phyloP scores from a whole-genome alignment of 1,140 invertebrate genomes.

The Sinonovacula constricta region DNA sequence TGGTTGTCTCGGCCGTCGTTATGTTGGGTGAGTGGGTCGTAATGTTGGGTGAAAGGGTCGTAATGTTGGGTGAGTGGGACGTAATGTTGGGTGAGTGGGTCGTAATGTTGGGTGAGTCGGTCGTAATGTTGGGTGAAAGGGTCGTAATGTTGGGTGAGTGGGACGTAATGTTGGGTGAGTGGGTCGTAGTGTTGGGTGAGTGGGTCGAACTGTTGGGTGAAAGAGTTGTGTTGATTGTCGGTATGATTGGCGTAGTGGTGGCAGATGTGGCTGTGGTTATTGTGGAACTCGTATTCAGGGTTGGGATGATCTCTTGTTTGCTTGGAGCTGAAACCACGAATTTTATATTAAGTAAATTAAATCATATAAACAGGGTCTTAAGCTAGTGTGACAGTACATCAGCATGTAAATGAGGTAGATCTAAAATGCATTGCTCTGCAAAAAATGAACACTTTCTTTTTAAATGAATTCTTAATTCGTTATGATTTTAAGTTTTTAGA shows the following conservation, averaged over 20 bases:
- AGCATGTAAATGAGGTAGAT: no score
- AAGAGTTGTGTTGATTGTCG: neutral
- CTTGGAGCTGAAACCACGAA: no score
- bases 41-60: neutral
- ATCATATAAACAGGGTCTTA: no score
- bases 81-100: neutral
- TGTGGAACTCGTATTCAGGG: no score
- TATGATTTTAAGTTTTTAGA: no score
- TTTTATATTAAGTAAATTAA: no score
- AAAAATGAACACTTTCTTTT: no score
- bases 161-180: neutral
- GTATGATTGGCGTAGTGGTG: neutral
- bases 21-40: neutral
- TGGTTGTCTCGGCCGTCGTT: neutral
- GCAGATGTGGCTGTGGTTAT: neutral
- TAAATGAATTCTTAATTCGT: no score
- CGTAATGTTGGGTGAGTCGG: neutral
- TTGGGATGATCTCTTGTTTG: no score
- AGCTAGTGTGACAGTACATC: no score
- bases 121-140: neutral
- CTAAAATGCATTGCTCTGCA: no score
- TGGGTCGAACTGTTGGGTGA: neutral
- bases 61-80: neutral
- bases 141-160: neutral
- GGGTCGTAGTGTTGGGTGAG: neutral